Evolutionary conservation across 2,888 invertebrate species (phyloP).

Genomic region (Agrotis puta): DNA sequence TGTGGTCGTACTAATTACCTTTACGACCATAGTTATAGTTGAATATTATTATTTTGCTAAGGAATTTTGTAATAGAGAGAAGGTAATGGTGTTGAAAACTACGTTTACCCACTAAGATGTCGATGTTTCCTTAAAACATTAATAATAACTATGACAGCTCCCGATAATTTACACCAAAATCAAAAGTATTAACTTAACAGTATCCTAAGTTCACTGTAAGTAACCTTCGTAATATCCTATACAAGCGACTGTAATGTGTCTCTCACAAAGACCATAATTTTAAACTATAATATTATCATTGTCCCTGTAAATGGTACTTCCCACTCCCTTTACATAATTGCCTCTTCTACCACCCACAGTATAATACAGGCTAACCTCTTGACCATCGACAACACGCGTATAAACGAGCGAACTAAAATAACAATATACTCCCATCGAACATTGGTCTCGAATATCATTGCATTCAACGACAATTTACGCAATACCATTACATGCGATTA

Average conservation of each 20-base stretch:
- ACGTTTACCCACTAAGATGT: background rate
- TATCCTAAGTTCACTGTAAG: background rate
- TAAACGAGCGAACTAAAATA: slow-evolving; percentile 46
- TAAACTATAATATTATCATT: slow-evolving; percentile 40
- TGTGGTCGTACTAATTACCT: slow-evolving; percentile 9
- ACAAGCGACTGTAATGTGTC: background rate
- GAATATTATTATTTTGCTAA: background rate
- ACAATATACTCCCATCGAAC: slow-evolving; percentile 45
- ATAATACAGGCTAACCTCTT: slow-evolving; percentile 37
- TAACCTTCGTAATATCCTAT: background rate
- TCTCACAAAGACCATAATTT: slow-evolving; percentile 1
- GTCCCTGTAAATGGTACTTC: slow-evolving; percentile 38
- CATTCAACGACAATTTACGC: slow-evolving; percentile 27
- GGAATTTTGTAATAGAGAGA: background rate
- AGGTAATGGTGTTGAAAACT: background rate
- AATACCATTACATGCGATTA: slow-evolving; percentile 28
- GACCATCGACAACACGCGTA: slow-evolving; percentile 28
- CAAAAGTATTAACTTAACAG: no score
- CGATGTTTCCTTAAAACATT: background rate
- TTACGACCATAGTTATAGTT: background rate
- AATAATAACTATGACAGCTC: background rate
- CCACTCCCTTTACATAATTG: slow-evolving; percentile 50
- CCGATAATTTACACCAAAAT: background rate
- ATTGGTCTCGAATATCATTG: slow-evolving; percentile 39
- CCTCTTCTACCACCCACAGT: slow-evolving; percentile 38